These are phyloP conservation scores for Rhea pennata DNA, from an alignment of 2,113 vertebrate genomes.

Conservation along the genomic window DNA sequence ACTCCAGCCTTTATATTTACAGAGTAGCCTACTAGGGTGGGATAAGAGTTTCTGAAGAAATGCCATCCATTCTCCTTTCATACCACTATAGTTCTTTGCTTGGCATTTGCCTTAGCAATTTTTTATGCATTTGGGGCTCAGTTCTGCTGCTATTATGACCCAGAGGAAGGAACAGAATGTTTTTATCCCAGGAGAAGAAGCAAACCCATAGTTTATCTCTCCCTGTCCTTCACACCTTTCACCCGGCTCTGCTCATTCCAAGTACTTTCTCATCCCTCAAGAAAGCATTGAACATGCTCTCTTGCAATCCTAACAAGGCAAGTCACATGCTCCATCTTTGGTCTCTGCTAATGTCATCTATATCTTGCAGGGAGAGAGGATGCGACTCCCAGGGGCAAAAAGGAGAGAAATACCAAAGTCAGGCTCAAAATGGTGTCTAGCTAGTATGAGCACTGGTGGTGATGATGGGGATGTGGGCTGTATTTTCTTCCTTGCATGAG, in stretches of 20 bases:
- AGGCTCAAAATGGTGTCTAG: fast-evolving
- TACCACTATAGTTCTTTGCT: fast-evolving
- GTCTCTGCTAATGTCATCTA: not conserved
- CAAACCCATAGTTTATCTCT: not conserved
- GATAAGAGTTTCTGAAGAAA: not conserved
- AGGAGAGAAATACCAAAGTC: not conserved
- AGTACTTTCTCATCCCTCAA: not conserved
- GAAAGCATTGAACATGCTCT: not conserved
- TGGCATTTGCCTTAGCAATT: not conserved
- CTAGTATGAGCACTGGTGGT: fast-evolving
- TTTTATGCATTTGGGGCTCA: not conserved
- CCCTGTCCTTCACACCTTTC: not conserved
- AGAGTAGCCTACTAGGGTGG: not conserved
- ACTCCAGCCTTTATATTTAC: not conserved
- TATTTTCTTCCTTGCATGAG: not conserved
- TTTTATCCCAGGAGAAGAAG: not conserved
- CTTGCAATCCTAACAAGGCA: not conserved
- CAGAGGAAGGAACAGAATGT: not conserved
- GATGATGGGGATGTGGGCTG: not conserved
- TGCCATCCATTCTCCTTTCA: not conserved
- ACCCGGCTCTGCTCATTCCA: not conserved
- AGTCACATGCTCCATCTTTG: not conserved
- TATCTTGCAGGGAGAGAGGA: not conserved
- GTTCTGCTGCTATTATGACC: fast-evolving
- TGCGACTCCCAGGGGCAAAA: not conserved